A percentile compares a stretch with the other conserved stretches of the same genome.
These are phyloP conservation scores for Drosophila demipolita DNA, from an alignment of 2,888 invertebrate species.

Conservation along the genomic window DNA sequence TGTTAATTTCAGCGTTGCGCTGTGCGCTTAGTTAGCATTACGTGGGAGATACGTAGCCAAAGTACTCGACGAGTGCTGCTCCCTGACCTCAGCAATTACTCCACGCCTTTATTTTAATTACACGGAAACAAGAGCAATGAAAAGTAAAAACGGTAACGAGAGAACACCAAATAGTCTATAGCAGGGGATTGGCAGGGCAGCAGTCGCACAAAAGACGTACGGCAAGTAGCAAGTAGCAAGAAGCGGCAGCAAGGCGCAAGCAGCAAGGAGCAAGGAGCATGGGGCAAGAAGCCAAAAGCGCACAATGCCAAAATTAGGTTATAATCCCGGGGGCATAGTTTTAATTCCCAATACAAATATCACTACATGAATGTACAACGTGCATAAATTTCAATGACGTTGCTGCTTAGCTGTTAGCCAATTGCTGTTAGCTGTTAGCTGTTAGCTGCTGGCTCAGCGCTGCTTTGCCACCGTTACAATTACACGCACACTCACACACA, in stretches of 20 bases:
- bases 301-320: conserved; percentile 75
- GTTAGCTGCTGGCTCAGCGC: conserved; percentile 65
- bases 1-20: conserved; percentile 70
- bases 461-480: conserved; percentile 59
- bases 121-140: conserved; percentile 79
- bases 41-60: conserved; percentile 44
- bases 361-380: conserved; percentile 80
- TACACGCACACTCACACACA: conserved; percentile 73
- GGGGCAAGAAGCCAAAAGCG: conserved; percentile 24
- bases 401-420: conserved; percentile 47
- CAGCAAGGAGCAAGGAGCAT: not conserved
- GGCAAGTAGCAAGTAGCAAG: not conserved
- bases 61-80: conserved; percentile 52
- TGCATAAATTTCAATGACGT: conserved; percentile 81
- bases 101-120: conserved; percentile 81
- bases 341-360: conserved; percentile 81
- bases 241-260: not conserved
- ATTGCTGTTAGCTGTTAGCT: conserved; percentile 50
- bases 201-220: not conserved
- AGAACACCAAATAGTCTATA: conserved; percentile 16
- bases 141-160: conserved; percentile 66
- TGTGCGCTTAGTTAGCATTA: conserved; percentile 75
- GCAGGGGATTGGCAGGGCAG: not conserved
- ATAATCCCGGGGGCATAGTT: conserved; percentile 79
- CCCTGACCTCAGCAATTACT: conserved; percentile 80